Evolutionary conservation across 2,797 vertebrate species (phyloP).

Genomic region (Acanthopagrus latus): DNA sequence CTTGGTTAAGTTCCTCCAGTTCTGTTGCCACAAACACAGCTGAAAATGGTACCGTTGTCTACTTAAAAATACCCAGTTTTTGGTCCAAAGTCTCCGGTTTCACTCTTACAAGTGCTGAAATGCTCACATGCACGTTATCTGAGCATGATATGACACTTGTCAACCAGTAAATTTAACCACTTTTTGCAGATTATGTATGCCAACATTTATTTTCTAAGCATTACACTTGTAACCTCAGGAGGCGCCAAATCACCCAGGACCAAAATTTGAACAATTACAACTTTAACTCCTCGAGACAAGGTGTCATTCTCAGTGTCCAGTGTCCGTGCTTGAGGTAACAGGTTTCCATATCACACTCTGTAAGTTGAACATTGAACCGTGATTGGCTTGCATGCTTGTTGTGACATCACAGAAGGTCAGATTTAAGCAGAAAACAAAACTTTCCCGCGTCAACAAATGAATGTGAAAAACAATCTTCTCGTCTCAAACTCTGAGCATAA

Average conservation of each 20-base stretch:
- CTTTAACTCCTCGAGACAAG: not conserved
- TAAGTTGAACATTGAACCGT: not conserved
- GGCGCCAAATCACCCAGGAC: not conserved
- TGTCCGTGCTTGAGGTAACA: not conserved
- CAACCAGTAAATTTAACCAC: too few relatives aligned
- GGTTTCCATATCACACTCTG: not conserved
- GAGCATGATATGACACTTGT: too few relatives aligned
- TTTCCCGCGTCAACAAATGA: not conserved
- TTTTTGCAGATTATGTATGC: too few relatives aligned
- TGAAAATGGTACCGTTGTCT: too few relatives aligned
- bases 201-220: not conserved
- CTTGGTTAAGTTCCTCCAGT: too few relatives aligned
- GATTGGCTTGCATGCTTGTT: not conserved
- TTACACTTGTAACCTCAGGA: not conserved
- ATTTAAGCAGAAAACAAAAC: not conserved
- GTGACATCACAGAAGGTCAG: not conserved
- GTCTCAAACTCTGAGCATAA: not conserved
- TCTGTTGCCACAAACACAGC: too few relatives aligned
- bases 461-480: not conserved
- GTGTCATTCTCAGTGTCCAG: not conserved
- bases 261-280: not conserved
- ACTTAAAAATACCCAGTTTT: too few relatives aligned
- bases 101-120: too few relatives aligned
- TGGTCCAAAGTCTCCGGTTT: too few relatives aligned
- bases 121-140: too few relatives aligned